A percentile compares a stretch with the other conserved stretches of the same genome.
These are phyloP conservation scores for Dascillus cervinus DNA, from an alignment of 2,888 invertebrate species.

Conservation along the genomic window DNA sequence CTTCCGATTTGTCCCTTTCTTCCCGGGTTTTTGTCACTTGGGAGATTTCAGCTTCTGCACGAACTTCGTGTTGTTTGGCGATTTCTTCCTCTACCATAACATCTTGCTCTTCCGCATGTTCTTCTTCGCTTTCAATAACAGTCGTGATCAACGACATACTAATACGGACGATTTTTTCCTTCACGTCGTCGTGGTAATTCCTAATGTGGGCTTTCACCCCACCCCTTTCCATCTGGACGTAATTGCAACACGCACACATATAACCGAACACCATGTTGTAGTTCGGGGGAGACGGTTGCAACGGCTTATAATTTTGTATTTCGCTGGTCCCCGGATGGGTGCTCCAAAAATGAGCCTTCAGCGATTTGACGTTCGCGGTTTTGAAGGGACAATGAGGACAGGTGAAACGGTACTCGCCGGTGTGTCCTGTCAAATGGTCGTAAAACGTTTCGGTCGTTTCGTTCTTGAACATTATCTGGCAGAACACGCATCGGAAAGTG, in stretches of 20 bases:
- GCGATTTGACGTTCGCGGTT: slow-evolving; percentile 26
- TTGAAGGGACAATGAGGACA: slow-evolving; percentile 53
- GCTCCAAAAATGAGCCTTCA: slow-evolving; percentile 25
- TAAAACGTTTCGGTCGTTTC: slow-evolving; percentile 46
- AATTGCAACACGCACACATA: slow-evolving; percentile 67
- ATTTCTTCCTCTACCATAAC: neutral
- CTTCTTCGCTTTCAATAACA: slow-evolving; percentile 4
- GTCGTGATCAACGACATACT: slow-evolving; percentile 28
- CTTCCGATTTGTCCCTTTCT: slow-evolving; percentile 5
- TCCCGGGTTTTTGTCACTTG: slow-evolving; percentile 9
- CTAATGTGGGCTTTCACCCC: slow-evolving; percentile 58
- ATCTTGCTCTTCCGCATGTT: neutral
- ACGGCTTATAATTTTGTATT: slow-evolving; percentile 21
- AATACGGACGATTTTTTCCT: slow-evolving; percentile 40
- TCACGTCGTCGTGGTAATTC: slow-evolving; percentile 46
- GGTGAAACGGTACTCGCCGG: slow-evolving; percentile 65
- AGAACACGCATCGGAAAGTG: slow-evolving; percentile 35
- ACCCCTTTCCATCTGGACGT: slow-evolving; percentile 55
- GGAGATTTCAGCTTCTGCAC: neutral
- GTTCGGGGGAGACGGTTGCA: slow-evolving; percentile 16
- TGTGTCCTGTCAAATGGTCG: slow-evolving; percentile 68
- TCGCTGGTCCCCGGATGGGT: slow-evolving; percentile 25
- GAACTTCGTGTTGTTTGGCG: neutral
- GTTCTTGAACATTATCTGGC: slow-evolving; percentile 23
- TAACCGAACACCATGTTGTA: slow-evolving; percentile 45